Evolutionary conservation across 2,888 invertebrate genomes (phyloP), one percentile per base, ranked within the genome.

Genomic region (Sinelater perroti): DNA sequence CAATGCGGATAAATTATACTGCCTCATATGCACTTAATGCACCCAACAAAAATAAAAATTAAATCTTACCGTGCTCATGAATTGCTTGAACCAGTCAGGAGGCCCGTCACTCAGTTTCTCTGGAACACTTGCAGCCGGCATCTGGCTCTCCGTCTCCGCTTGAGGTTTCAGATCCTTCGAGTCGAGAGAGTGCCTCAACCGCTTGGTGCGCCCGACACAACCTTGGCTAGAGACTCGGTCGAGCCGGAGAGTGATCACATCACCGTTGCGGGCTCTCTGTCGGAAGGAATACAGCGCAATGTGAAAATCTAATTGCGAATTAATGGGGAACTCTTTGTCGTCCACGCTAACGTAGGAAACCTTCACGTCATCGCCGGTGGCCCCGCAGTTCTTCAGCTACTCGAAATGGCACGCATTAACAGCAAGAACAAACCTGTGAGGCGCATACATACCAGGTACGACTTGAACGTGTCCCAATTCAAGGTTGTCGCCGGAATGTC

Each of bases 371-470:
- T 74, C 73, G 8, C 71, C 75, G n/a, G 72, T 65, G 18, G 72
- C 73, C 5, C 80, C 80, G 40, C 78, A 75, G 68, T 79, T 78
- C 66, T 79, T 79, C 35, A 78, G 67, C 80, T 80, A 59, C 16
- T 1, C 1, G 11, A 24, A 24, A 17, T 13, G 2, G 30, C 11
- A 33, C 13, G 16, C 11, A 35, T 20, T 17, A 38, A 7, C 11
- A 11, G 4, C 36, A 18, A 18, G 2, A 21, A 4, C 3, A n/a
- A n/a, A n/a, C n/a, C n/a, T n/a, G n/a, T n/a, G n/a, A n/a, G n/a
- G 8, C 1, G 16, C 14, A 11, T 1, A 28, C 70, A 72, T 71
- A 80, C 80, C 74, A 80, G 67, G 65, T 80, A 80, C 1, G 78
- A 76, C 68, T 79, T 79, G 60, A 80, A 80, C 42, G 72, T 73